phyloP scores from a whole-genome alignment of 1,140 invertebrate species.

The Drosophila novamexicana region DNA sequence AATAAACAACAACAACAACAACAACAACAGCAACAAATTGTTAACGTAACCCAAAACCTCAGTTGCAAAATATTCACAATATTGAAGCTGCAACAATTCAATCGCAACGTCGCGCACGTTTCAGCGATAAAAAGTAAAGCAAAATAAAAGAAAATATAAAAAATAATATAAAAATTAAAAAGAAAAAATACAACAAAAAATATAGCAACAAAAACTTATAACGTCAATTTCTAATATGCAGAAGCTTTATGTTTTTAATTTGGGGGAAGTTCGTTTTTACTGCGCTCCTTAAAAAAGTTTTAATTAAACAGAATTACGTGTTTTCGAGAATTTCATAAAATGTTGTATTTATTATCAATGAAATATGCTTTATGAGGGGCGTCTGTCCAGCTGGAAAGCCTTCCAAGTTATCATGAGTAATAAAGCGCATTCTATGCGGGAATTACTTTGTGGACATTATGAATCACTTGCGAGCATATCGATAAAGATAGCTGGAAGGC shows the following conservation, averaged over 20 bases:
- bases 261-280: background rate
- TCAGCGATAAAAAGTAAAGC: slow-evolving; percentile 31
- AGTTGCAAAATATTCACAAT: slow-evolving; percentile 41
- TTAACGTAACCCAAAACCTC: slow-evolving; percentile 41
- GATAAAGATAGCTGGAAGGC: too few relatives aligned
- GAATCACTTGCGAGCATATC: too few relatives aligned
- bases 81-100: slow-evolving; percentile 51
- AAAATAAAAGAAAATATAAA: slow-evolving; percentile 1
- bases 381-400: too few relatives aligned
- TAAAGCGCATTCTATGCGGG: too few relatives aligned
- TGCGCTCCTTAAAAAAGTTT: background rate
- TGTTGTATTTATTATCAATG: too few relatives aligned
- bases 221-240: slow-evolving; percentile 32
- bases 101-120: slow-evolving; percentile 50
- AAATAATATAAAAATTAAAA: background rate
- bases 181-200: slow-evolving; percentile 7
- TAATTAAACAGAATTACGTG: too few relatives aligned
- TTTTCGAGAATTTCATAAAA: background rate
- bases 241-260: slow-evolving; percentile 15
- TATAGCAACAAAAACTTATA: slow-evolving; percentile 1
- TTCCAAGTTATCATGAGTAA: too few relatives aligned
- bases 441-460: too few relatives aligned
- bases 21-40: slow-evolving; percentile 6
- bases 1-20: background rate
- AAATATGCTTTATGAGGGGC: too few relatives aligned